Evolutionary conservation across 2,797 vertebrate genomes (phyloP).

Genomic region (Otus scops): DNA sequence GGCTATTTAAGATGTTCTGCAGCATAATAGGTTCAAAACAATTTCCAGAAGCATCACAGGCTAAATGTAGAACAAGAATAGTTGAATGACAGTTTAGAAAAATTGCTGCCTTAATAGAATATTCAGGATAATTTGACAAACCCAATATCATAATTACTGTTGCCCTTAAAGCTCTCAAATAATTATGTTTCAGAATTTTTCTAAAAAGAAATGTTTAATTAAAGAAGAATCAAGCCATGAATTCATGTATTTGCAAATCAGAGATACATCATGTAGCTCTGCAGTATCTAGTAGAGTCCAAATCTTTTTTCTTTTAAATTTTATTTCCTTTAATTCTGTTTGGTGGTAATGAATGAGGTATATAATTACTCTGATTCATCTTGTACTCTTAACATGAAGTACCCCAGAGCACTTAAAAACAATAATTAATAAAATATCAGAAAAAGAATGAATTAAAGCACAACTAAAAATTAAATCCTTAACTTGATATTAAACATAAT

Average conservation of each 20-base stretch:
- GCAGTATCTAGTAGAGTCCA: neutral
- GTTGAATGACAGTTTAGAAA: neutral
- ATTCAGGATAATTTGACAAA: neutral
- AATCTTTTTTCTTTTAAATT: neutral
- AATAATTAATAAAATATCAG: slow-evolving; percentile 7
- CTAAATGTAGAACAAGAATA: neutral
- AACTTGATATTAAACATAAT: neutral
- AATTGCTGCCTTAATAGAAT: neutral
- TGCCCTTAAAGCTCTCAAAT: neutral
- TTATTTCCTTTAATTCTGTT: neutral
- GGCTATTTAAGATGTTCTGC: neutral
- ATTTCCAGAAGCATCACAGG: neutral
- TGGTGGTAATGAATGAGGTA: neutral
- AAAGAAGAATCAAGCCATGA: neutral
- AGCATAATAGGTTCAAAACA: neutral
- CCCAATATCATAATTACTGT: neutral
- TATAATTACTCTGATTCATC: slow-evolving; percentile 6
- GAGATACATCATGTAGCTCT: neutral
- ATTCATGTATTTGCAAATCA: slow-evolving; percentile 8
- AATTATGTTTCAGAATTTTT: slow-evolving; percentile 6
- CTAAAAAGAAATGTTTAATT: neutral
- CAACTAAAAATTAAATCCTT: slow-evolving; percentile 1
- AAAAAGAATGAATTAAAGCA: neutral
- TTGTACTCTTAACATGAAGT: neutral
- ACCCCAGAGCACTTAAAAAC: neutral